Percentiles rank a stretch among this genome's conserved stretches.
phyloP scores from a whole-genome alignment of 2,113 vertebrate species.

The Carassius gibelio region DNA sequence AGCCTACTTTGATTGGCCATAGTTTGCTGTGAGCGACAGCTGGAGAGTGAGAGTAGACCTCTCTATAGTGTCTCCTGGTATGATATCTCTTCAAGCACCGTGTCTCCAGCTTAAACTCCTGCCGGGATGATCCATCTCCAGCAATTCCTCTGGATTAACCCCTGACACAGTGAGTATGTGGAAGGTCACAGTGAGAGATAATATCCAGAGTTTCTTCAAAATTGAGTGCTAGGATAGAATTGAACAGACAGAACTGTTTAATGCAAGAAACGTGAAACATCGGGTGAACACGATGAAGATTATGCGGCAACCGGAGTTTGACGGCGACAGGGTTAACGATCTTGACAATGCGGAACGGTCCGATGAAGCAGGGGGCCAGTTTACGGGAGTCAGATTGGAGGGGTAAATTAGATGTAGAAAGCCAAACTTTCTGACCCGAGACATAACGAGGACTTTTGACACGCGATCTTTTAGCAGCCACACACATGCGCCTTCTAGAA shows the following conservation, averaged over 20 bases:
- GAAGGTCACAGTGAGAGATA: constrained; percentile 69
- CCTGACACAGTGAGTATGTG: constrained; percentile 70
- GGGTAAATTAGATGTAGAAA: no score
- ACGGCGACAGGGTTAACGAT: no score
- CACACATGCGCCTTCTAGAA: no score
- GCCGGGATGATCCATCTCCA: constrained; percentile 64
- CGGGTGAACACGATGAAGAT: no score
- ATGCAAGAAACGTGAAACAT: no score
- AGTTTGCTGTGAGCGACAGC: constrained; percentile 75
- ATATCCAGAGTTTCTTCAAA: constrained; percentile 68
- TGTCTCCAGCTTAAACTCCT: constrained; percentile 70
- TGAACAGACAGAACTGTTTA: constrained; percentile 61
- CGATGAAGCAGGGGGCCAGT: no score
- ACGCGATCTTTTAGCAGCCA: no score
- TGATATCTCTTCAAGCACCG: constrained; percentile 69
- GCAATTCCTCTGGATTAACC: constrained; percentile 67
- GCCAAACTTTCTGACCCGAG: no score
- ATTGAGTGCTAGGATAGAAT: constrained; percentile 69
- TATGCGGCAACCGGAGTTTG: no score
- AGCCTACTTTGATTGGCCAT: constrained; percentile 62
- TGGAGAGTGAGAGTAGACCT: constrained; percentile 70
- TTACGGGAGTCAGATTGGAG: no score
- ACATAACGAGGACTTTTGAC: no score
- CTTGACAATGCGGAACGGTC: no score
- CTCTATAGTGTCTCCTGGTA: constrained; percentile 77